Evolutionary conservation across 2,797 vertebrate genomes (phyloP).

Genomic region (Pantherophis alleghaniensis): DNA sequence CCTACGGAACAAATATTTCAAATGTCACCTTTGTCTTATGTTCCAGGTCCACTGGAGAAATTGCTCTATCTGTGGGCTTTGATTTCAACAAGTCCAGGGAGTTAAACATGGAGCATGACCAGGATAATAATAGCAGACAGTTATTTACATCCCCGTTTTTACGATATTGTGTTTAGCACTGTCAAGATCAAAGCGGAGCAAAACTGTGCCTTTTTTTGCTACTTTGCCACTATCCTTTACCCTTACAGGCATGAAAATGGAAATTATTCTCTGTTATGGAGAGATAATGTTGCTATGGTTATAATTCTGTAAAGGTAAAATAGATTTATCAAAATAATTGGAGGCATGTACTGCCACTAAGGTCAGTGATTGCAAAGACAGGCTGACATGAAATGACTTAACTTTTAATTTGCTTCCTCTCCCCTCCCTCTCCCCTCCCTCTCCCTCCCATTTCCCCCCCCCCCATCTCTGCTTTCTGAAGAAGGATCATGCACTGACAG

Average conservation of each 20-base stretch:
- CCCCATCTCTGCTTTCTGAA: conserved; percentile 23
- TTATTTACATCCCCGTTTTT: conserved; percentile 57
- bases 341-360: conserved; percentile 61
- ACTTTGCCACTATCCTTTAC: conserved; percentile 51
- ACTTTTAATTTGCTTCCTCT: conserved; percentile 54
- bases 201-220: conserved; percentile 40
- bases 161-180: conserved; percentile 45
- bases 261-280: conserved; percentile 57
- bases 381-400: conserved; percentile 55
- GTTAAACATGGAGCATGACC: conserved; percentile 59
- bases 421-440: background rate
- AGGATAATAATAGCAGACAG: conserved; percentile 51
- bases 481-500: conserved; percentile 36
- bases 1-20: background rate
- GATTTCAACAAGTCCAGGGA: conserved; percentile 36
- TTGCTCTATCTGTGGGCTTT: conserved; percentile 28
- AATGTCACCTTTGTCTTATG: background rate
- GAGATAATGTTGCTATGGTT: conserved; percentile 65
- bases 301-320: conserved; percentile 67
- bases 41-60: background rate
- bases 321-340: conserved; percentile 71
- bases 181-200: conserved; percentile 61
- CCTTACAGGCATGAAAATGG: conserved; percentile 62
- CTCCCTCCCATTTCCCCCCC: background rate
- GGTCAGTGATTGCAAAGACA: conserved; percentile 51